Evolutionary conservation across 2,797 vertebrate genomes (phyloP).

Genomic region (Trichosurus vulpecula): DNA sequence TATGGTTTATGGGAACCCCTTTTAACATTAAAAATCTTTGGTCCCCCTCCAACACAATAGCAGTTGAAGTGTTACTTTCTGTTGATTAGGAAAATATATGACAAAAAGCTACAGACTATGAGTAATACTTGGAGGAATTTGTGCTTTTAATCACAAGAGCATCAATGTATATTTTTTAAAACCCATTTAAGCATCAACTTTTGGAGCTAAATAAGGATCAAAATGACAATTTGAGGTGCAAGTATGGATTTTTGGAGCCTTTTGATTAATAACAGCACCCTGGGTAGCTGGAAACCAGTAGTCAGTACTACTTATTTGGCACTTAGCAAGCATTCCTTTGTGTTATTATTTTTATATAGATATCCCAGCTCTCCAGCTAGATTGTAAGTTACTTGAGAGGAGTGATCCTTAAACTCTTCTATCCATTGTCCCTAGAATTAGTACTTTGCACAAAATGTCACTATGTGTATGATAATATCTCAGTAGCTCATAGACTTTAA

Average conservation of each 20-base stretch:
- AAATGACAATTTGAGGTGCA: background rate
- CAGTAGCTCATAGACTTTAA: background rate
- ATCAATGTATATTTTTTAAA: background rate
- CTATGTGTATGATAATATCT: background rate
- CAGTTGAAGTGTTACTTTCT: too few relatives aligned
- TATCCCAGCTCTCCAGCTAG: background rate
- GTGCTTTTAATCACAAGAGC: background rate
- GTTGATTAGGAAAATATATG: too few relatives aligned
- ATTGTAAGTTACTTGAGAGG: background rate
- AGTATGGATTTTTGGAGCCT: background rate
- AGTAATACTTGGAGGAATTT: background rate
- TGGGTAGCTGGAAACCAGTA: background rate
- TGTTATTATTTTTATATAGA: background rate
- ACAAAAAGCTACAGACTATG: too few relatives aligned
- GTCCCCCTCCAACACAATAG: too few relatives aligned
- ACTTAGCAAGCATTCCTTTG: background rate
- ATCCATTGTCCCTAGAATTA: background rate
- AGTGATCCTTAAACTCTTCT: background rate
- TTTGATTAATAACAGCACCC: background rate
- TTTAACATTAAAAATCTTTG: background rate
- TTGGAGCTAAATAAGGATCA: background rate
- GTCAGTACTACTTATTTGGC: background rate
- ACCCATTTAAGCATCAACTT: background rate
- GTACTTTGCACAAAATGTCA: background rate
- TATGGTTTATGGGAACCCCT: background rate